A percentile compares a stretch with the other conserved stretches of the same genome.
These are phyloP conservation scores for Oreortyx pictus DNA, from an alignment of 2,797 vertebrate genomes.

Conservation along the genomic window DNA sequence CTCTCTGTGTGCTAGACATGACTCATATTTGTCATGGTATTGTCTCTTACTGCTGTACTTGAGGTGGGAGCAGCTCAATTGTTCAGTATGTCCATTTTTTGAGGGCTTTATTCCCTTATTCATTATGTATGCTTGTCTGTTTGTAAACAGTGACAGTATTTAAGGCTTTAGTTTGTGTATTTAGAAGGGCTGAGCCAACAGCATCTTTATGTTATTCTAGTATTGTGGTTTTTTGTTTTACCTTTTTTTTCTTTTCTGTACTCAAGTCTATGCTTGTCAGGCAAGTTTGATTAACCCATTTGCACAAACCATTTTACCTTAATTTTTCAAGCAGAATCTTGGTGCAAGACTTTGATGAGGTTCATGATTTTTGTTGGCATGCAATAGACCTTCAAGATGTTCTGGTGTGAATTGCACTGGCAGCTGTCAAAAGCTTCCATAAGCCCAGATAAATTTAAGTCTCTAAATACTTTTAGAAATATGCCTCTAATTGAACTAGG, in stretches of 20 bases:
- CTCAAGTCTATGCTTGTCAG: constrained; percentile 21
- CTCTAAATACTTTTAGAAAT: constrained; percentile 4
- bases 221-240: background rate
- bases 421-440: constrained; percentile 51
- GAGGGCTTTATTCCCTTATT: background rate
- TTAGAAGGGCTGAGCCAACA: background rate
- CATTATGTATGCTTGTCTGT: fast-evolving
- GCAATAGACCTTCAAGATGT: constrained; percentile 45
- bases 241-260: background rate
- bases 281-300: constrained; percentile 31
- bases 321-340: constrained; percentile 53
- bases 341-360: constrained; percentile 41
- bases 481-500: background rate
- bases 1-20: background rate
- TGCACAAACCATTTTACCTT: constrained; percentile 20
- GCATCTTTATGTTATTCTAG: background rate
- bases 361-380: constrained; percentile 57
- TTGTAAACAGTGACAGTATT: background rate
- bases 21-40: background rate
- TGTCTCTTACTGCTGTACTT: background rate
- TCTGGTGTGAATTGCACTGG: constrained; percentile 30
- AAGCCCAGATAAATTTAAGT: constrained; percentile 36
- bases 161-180: background rate
- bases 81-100: background rate
- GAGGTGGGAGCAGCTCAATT: background rate